phyloP scores from a whole-genome alignment of 2,113 vertebrate genomes.

The Oplegnathus fasciatus region DNA sequence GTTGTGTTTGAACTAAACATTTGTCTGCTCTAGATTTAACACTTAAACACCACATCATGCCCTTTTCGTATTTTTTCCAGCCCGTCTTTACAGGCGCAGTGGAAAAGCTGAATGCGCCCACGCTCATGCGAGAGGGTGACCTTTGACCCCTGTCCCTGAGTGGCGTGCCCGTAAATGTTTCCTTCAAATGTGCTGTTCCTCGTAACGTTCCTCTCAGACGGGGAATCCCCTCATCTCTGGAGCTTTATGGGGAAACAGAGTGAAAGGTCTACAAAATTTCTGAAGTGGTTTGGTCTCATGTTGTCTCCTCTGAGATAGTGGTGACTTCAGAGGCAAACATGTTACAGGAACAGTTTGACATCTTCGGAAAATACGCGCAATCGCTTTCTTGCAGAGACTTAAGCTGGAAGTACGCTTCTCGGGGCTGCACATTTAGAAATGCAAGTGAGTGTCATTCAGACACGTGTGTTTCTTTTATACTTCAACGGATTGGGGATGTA shows the following conservation, averaged over 20 bases:
- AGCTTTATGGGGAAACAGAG: conserved; percentile 22
- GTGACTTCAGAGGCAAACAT: not conserved
- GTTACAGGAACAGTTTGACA: not conserved
- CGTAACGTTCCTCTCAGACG: conserved; percentile 15
- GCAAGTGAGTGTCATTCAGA: not conserved
- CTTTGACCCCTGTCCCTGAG: conserved; percentile 49
- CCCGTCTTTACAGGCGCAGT: conserved; percentile 13
- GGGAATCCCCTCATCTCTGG: conserved; percentile 50
- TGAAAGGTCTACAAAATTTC: conserved; percentile 24
- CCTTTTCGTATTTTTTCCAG: conserved; percentile 16
- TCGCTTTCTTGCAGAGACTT: not conserved
- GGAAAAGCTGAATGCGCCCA: conserved; percentile 44
- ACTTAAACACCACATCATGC: conserved; percentile 51
- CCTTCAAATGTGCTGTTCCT: conserved; percentile 38
- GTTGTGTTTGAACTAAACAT: conserved; percentile 67
- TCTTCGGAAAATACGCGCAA: not conserved
- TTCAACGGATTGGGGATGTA: not conserved
- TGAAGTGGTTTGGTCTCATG: conserved; percentile 30
- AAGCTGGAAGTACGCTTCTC: not conserved
- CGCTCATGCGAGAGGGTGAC: conserved; percentile 53
- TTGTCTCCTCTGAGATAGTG: conserved; percentile 24
- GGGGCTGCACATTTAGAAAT: not conserved
- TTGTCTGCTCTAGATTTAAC: conserved; percentile 65
- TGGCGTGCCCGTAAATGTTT: conserved; percentile 55
- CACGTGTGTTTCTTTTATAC: not conserved